Evolutionary conservation across 2,113 vertebrate genomes (phyloP), one percentile per base, ranked within the genome.

Genomic region (Apodemus speciosus): DNA sequence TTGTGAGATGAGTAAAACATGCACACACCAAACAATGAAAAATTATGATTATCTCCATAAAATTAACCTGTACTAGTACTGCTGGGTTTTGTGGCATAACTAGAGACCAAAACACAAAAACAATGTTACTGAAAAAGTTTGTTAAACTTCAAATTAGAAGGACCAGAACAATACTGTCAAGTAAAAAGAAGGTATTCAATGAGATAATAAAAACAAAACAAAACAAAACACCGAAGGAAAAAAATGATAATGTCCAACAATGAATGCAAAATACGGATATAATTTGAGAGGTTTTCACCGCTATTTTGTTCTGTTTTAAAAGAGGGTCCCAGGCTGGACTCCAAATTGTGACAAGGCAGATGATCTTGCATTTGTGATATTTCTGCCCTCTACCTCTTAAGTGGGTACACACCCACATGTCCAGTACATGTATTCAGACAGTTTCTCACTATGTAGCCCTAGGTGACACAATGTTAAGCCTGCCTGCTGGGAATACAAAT

Each of bases 1-100:
- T 60, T 75, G 5, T 51, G 68, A 80, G 30, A 40, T 89, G 40
- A 90, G 27, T 43, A 89, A 73, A 96, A 85, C 81, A 92, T 86
- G 86, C 11, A 40, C 21, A 81, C 27, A 75, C 25, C 18, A 56
- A 87, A 49, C 60, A 72, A 79, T 58, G 32, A 81, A 81, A 83
- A 30, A 85, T 64, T 30, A 84, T 75, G 51, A 81, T n/a, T 30
- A 62, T 53, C 40, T 80, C 89, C 53, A 85, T 49, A 56, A 35
- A 49, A 84, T 43, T 71, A 66, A 92, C 1, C 92, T 16, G 8
- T 64, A 85, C 49, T 68, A 3, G 1, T 16, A 81, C 16, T 76
- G 20, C 77, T 20, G 30, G 64, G 38, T 30, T 3, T 23, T 62
- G 15, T 93, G 71, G 60, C 30, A 64, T 88, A 94, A 75, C 66